A percentile compares a stretch with the other conserved stretches of the same genome.
phyloP scores from a whole-genome alignment of 2,888 invertebrate species.

The Sarcophaga variegata region DNA sequence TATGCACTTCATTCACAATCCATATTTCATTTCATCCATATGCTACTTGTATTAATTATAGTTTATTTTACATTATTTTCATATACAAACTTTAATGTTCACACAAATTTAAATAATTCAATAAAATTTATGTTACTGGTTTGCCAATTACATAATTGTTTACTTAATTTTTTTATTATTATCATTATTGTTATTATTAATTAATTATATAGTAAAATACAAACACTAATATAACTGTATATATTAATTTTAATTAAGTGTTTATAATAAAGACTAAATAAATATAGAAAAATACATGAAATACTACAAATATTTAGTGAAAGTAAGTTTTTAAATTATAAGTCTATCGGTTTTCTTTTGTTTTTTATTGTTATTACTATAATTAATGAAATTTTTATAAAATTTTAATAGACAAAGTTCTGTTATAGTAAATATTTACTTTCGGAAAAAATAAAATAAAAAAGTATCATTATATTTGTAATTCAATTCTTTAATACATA shows the following conservation, averaged over 20 bases:
- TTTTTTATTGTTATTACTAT: neutral
- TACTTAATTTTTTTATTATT: conserved; percentile 17
- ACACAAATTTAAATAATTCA: too few species aligned
- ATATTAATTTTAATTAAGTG: conserved; percentile 47
- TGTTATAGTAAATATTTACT: too few species aligned
- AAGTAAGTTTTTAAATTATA: conserved; percentile 17
- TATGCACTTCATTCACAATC: too few species aligned
- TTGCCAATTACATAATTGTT: neutral
- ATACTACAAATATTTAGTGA: neutral
- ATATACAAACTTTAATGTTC: too few species aligned
- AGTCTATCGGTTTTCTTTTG: conserved; percentile 16
- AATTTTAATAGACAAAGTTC: too few species aligned
- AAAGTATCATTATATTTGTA: too few species aligned
- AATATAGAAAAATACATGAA: conserved; percentile 31
- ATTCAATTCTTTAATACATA: too few species aligned
- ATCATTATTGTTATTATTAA: neutral
- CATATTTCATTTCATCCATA: too few species aligned
- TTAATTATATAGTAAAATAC: conserved; percentile 22
- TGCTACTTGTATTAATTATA: too few species aligned
- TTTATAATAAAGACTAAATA: conserved; percentile 57
- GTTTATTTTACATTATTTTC: too few species aligned
- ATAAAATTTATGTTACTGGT: neutral
- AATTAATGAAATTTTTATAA: conserved; percentile 6
- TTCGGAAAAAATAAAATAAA: too few species aligned
- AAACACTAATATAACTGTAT: conserved; percentile 25